Conservation (phyloP, 1,140 invertebrate genomes). For the Tenebrio molitor region DNA sequence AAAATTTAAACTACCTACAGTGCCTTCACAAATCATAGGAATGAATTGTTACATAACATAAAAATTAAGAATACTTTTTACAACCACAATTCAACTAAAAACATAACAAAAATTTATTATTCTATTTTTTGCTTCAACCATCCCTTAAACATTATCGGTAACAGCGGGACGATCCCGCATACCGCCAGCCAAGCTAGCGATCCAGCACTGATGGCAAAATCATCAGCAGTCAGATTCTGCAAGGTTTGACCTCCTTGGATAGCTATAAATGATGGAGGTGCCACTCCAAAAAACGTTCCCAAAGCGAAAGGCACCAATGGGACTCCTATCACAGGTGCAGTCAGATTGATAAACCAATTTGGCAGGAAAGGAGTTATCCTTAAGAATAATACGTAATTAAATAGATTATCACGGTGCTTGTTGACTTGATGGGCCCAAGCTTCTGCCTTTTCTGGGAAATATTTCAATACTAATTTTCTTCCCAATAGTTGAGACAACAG, state of each 20-base stretch:
- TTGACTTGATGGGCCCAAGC: slow-evolving; percentile 89
- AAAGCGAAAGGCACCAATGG: slow-evolving; percentile 92
- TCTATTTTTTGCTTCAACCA: slow-evolving; percentile 86
- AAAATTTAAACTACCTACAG: neutral
- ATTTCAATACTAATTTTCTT: slow-evolving; percentile 85
- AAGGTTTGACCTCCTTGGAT: slow-evolving; percentile 98
- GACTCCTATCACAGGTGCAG: slow-evolving; percentile 96
- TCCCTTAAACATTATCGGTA: slow-evolving; percentile 94
- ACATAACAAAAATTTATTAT: slow-evolving; percentile 62
- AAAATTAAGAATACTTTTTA: neutral
- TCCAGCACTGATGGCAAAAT: slow-evolving; percentile 90
- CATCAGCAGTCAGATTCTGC: slow-evolving; percentile 91
- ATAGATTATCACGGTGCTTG: slow-evolving; percentile 89
- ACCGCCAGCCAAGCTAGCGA: slow-evolving; percentile 83
- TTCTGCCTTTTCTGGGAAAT: slow-evolving; percentile 89
- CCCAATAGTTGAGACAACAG: slow-evolving; percentile 92
- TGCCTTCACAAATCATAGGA: neutral
- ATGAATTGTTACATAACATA: neutral
- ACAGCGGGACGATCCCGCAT: slow-evolving; percentile 86
- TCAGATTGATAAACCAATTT: slow-evolving; percentile 99
- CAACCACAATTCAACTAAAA: too few relatives aligned
- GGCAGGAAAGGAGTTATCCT: slow-evolving; percentile 98
- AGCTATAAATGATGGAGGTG: slow-evolving; percentile 96
- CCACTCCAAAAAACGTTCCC: slow-evolving; percentile 95
- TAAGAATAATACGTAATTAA: slow-evolving; percentile 98